Evolutionary conservation across 2,888 invertebrate genomes (phyloP).

Genomic region (Pterobdella sp.): DNA sequence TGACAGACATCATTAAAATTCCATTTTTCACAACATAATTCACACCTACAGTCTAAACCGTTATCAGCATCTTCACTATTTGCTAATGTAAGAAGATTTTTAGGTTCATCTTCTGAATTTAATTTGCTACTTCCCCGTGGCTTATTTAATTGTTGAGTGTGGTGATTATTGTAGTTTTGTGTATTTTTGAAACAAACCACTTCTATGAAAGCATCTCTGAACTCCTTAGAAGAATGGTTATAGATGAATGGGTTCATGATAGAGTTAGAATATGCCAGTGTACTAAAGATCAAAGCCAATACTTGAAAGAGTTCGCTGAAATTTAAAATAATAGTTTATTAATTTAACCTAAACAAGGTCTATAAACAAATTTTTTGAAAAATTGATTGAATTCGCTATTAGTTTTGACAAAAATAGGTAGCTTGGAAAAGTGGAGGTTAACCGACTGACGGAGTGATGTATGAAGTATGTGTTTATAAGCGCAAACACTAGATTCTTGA

Average conservation of each 20-base stretch:
- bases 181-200: slow-evolving; percentile 28
- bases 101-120: not conserved
- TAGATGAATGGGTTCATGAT: slow-evolving; percentile 40
- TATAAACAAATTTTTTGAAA: not conserved
- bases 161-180: not conserved
- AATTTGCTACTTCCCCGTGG: not conserved
- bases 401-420: not conserved
- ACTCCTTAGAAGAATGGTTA: slow-evolving; percentile 39
- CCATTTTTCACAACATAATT: not conserved
- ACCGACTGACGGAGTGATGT: no score
- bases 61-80: not conserved
- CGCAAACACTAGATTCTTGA: no score
- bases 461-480: no score
- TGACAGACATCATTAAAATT: not conserved
- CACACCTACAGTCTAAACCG: not conserved
- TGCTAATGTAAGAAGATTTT: not conserved
- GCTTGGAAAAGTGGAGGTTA: no score
- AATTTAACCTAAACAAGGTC: not conserved
- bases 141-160: not conserved
- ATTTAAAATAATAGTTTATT: not conserved
- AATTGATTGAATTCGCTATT: not conserved
- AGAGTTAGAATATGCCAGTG: slow-evolving; percentile 39
- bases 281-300: slow-evolving; percentile 36
- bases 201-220: slow-evolving; percentile 38
- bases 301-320: slow-evolving; percentile 31